Evolutionary conservation across 2,888 invertebrate species (phyloP).

Genomic region (Acleris literana): DNA sequence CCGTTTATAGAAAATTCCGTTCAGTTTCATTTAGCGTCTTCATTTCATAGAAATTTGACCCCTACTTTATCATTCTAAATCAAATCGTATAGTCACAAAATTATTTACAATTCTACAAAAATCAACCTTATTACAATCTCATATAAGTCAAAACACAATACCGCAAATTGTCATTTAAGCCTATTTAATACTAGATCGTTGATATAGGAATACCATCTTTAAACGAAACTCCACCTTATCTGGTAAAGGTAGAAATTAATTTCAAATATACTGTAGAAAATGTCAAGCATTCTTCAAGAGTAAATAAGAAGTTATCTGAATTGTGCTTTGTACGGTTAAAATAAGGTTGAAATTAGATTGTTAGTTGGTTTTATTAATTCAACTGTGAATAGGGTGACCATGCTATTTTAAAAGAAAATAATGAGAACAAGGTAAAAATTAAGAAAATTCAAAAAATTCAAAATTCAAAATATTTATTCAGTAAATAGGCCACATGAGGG

Average conservation of each 20-base stretch:
- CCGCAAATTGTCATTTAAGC: neutral
- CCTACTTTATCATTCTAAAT: constrained; percentile 17
- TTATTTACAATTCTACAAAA: constrained; percentile 1
- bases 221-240: neutral
- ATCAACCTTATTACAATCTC: neutral
- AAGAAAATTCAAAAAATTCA: too few species aligned
- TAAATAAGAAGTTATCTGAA: neutral
- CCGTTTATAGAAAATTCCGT: constrained; percentile 33
- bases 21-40: constrained; percentile 28
- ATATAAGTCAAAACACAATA: neutral
- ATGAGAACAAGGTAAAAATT: neutral
- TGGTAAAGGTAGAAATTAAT: neutral
- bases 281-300: constrained; percentile 1
- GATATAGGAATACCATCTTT: constrained; percentile 7
- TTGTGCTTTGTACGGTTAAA: neutral
- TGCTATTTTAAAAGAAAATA: constrained; percentile 22
- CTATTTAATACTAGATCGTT: neutral
- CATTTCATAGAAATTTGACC: constrained; percentile 36
- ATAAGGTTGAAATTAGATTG: constrained; percentile 1
- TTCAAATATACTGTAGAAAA: neutral
- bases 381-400: constrained; percentile 23
- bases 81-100: neutral
- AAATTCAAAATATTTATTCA: too few species aligned
- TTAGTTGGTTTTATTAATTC: constrained; percentile 5
- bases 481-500: too few species aligned